Percentiles rank a stretch among this genome's conserved stretches.
These are phyloP conservation scores for Lordiphosa mommai DNA, from an alignment of 1,140 invertebrate genomes.

Conservation along the genomic window DNA sequence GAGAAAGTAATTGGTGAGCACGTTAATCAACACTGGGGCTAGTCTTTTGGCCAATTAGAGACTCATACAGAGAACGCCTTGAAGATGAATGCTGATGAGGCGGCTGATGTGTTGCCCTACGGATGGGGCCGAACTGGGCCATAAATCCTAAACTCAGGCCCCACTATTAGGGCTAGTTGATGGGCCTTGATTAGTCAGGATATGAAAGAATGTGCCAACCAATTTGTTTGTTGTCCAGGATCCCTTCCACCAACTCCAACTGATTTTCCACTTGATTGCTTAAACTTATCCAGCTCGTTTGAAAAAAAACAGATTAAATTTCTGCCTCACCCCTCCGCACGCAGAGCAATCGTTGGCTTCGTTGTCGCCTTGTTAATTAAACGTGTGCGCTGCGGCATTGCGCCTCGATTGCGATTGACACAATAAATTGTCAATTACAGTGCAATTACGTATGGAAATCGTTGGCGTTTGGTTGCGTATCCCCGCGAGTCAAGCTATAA, in stretches of 20 bases:
- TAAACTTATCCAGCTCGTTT: slow-evolving; percentile 48
- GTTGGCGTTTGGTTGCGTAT: slow-evolving; percentile 20
- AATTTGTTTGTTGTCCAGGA: neutral
- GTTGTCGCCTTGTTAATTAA: slow-evolving; percentile 75
- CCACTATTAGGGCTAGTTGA: slow-evolving; percentile 65
- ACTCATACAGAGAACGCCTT: slow-evolving; percentile 56
- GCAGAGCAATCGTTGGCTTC: slow-evolving; percentile 45
- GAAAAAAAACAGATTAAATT: slow-evolving; percentile 62
- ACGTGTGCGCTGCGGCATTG: slow-evolving; percentile 62
- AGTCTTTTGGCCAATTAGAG: slow-evolving; percentile 61
- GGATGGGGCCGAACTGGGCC: slow-evolving; percentile 13
- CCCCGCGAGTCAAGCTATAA: slow-evolving; percentile 14
- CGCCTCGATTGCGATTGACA: slow-evolving; percentile 75
- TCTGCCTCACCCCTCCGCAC: slow-evolving; percentile 1
- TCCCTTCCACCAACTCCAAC: neutral
- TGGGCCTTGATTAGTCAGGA: slow-evolving; percentile 58
- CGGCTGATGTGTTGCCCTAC: slow-evolving; percentile 33
- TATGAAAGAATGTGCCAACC: slow-evolving; percentile 10
- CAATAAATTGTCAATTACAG: slow-evolving; percentile 78
- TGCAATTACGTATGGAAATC: slow-evolving; percentile 78
- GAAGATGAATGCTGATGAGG: slow-evolving; percentile 68
- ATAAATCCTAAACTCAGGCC: slow-evolving; percentile 56
- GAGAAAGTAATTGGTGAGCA: slow-evolving; percentile 63
- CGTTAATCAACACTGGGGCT: slow-evolving; percentile 66
- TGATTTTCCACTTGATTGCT: slow-evolving; percentile 52